Evolutionary conservation across 2,113 vertebrate genomes (phyloP).

Genomic region (Camelus bactrianus): DNA sequence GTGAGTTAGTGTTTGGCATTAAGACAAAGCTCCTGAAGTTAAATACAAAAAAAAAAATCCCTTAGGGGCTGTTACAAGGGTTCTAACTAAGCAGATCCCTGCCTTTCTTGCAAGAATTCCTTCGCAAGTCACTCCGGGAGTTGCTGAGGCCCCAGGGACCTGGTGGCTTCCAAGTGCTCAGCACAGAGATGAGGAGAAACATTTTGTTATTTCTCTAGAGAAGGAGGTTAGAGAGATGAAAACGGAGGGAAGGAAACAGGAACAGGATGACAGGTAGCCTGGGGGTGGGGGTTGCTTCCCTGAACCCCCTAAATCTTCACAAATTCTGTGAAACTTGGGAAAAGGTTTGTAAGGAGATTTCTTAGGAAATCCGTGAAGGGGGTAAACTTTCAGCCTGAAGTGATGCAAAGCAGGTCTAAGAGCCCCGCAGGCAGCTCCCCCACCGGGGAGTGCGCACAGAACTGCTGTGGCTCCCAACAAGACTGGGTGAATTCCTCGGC

Average conservation of each 20-base stretch:
- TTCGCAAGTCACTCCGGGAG: neutral
- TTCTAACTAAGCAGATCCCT: neutral
- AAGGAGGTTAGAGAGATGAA: neutral
- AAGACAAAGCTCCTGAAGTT: neutral
- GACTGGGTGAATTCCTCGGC: too few relatives aligned
- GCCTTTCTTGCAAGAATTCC: constrained; percentile 5
- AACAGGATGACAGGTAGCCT: neutral
- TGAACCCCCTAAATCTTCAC: neutral
- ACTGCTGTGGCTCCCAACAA: neutral
- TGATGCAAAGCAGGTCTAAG: neutral
- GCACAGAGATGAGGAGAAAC: neutral
- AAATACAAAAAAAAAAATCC: neutral
- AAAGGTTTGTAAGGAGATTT: neutral
- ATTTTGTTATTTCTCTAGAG: neutral
- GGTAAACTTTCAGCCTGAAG: neutral
- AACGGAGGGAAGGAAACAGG: neutral
- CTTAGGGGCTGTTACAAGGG: neutral
- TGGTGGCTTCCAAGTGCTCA: neutral
- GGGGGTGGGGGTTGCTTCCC: neutral
- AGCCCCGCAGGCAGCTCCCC: neutral
- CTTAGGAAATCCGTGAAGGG: neutral
- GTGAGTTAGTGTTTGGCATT: neutral
- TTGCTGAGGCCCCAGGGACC: neutral
- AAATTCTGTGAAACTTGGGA: neutral
- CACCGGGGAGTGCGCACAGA: neutral